Base-by-base conservation (phyloP, 1,140 invertebrate species). In the Hyles euphorbiae region DNA sequence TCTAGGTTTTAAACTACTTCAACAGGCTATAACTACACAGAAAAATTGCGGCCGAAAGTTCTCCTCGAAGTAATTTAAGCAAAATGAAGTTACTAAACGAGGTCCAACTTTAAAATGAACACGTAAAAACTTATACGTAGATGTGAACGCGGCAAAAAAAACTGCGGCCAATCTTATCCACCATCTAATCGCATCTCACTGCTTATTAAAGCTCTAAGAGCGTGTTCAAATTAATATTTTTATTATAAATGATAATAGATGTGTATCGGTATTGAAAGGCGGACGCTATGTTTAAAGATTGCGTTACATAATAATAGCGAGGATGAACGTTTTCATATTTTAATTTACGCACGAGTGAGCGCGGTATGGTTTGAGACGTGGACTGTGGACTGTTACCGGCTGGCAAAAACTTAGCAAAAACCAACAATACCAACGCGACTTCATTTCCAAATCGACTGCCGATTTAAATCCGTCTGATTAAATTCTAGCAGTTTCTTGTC, bases 291-390 rank as follows among this genome's bases (percentile, higher is more conserved):
- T 63, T 57, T 53, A 11, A n/a, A 48, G 22, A n/a, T 48, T 6
- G 47, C 36, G 50, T 67, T 67, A 55, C 59, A 58, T 74, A 68
- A 72, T 68, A 60, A 63, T 60, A 58, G 45, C 11, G 9, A 32
- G 49, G 56, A 63, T 60, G 49, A 67, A 47, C 58, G 58, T 66
- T 64, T 70, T 65, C 58, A 69, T 74, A 67, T 69, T 68, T 64
- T 63, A 53, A 67, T 77, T 72, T 65, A 71, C 67, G 68, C 68
- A 69, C 68, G 65, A 67, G 56, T 62, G 60, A 46, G 45, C 59
- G 63, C 58, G 49, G 12, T 44, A 12, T 54, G 40, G 36, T 54
- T 3, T 22, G 22, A 22, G 22, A 22, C 22, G 22, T 32, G 36
- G 61, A 53, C 54, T 49, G 55, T n/a, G 47, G 55, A 59, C 36